Conservation (phyloP, 2,113 vertebrate genomes). For the Chlamydotis undulata region DNA sequence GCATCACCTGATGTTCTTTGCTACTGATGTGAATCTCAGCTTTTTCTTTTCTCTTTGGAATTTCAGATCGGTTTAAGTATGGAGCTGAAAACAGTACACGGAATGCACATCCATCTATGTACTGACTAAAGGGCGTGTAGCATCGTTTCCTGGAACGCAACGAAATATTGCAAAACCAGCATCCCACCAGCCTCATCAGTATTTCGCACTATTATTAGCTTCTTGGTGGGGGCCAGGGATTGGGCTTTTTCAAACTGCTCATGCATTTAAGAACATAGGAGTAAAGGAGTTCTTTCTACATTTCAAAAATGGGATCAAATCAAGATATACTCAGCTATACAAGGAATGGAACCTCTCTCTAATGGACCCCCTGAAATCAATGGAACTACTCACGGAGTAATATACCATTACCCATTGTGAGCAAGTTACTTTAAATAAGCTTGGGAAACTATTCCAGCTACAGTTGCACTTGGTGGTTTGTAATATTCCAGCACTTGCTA, state of each 20-base stretch:
- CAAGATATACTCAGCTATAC: neutral
- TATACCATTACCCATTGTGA: neutral
- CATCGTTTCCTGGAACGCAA: neutral
- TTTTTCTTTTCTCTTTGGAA: constrained; percentile 22
- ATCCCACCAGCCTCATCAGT: neutral
- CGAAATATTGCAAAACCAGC: neutral
- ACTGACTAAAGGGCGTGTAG: neutral
- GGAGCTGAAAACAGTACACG: neutral
- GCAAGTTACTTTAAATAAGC: constrained; percentile 34
- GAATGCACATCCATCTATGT: neutral
- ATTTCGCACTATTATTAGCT: neutral
- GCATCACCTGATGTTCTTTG: constrained; percentile 48
- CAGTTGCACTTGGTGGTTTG: neutral
- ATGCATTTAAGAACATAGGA: neutral
- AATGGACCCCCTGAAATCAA: constrained; percentile 25
- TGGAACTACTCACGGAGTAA: neutral
- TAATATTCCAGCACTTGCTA: constrained; percentile 5
- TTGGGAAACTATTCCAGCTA: constrained; percentile 12
- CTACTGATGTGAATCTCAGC: constrained; percentile 49
- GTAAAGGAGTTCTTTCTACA: neutral
- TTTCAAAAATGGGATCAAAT: neutral
- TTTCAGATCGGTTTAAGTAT: neutral
- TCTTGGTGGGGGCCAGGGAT: neutral
- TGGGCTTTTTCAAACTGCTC: neutral
- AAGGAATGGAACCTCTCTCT: neutral